phyloP scores from a whole-genome alignment of 2,797 vertebrate genomes.

The Peromyscus melanophrys region DNA sequence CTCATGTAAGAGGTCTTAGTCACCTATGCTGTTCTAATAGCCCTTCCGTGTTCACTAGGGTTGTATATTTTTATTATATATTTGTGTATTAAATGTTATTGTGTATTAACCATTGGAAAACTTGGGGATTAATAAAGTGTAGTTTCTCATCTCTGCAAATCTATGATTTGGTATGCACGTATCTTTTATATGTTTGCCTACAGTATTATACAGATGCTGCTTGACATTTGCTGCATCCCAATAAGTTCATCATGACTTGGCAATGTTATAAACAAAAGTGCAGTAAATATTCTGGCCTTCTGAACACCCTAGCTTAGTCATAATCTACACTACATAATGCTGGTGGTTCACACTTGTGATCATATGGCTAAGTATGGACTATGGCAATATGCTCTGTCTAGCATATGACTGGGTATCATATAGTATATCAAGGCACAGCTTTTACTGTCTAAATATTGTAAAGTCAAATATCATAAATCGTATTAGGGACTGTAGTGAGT shows the following conservation, averaged over 20 bases:
- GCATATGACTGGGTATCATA: no score
- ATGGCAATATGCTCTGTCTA: not conserved
- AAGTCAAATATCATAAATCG: not conserved
- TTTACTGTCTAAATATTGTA: not conserved
- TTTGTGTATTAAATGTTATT: not conserved
- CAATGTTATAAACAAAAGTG: no score
- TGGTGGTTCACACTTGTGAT: not conserved
- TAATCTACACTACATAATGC: not conserved
- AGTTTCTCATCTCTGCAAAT: not conserved
- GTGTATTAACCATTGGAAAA: not conserved
- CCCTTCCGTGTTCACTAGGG: not conserved
- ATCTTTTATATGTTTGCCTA: not conserved
- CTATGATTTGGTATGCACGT: not conserved
- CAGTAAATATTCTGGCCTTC: not conserved
- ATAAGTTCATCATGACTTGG: not conserved
- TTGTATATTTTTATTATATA: not conserved
- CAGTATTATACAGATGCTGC: not conserved
- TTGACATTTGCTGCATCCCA: no score
- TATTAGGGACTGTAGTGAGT: not conserved
- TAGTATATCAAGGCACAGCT: not conserved
- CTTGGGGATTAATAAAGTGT: not conserved
- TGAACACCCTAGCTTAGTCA: not conserved
- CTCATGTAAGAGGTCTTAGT: not conserved
- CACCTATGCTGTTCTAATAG: not conserved
- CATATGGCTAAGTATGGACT: fast-evolving